A percentile compares a stretch with the other conserved stretches of the same genome.
Conservation (phyloP, 1,140 invertebrate genomes). For the Cydia splendana region DNA sequence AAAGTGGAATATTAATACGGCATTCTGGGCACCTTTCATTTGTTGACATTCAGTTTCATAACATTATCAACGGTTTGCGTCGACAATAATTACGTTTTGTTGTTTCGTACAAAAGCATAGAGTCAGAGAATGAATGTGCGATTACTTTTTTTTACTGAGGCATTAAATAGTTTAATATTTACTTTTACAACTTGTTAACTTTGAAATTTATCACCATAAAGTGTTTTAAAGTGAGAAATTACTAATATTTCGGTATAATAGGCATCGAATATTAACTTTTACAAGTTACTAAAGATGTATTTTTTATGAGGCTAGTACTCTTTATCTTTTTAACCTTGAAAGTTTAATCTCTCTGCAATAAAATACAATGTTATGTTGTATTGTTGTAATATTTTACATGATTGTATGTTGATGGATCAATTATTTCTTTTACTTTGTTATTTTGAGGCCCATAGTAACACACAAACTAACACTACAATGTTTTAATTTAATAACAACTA, state of each 20-base stretch:
- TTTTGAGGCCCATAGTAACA: not conserved
- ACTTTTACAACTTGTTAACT: not conserved
- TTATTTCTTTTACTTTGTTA: not conserved
- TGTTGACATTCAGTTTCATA: conserved; percentile 54
- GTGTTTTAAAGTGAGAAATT: not conserved
- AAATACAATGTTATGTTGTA: not conserved
- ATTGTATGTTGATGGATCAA: not conserved
- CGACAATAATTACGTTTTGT: conserved; percentile 32
- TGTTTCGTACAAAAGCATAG: conserved; percentile 23
- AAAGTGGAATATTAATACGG: conserved; percentile 55
- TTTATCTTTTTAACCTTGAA: conserved; percentile 1
- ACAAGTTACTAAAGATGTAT: conserved; percentile 2
- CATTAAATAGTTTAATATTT: conserved; percentile 6
- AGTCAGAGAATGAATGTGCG: conserved; percentile 5
- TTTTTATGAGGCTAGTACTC: not conserved
- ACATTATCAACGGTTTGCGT: conserved; percentile 39
- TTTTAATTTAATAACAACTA: too few species aligned
- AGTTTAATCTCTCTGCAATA: conserved; percentile 1
- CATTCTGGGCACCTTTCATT: conserved; percentile 43
- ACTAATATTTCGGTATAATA: not conserved
- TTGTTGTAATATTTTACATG: not conserved
- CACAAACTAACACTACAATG: too few species aligned
- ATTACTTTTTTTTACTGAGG: conserved; percentile 19
- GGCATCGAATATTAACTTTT: not conserved
- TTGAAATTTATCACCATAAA: not conserved